These are phyloP conservation scores for Cyprinodon diabolis DNA, from an alignment of 2,797 vertebrate species.

Conservation along the genomic window DNA sequence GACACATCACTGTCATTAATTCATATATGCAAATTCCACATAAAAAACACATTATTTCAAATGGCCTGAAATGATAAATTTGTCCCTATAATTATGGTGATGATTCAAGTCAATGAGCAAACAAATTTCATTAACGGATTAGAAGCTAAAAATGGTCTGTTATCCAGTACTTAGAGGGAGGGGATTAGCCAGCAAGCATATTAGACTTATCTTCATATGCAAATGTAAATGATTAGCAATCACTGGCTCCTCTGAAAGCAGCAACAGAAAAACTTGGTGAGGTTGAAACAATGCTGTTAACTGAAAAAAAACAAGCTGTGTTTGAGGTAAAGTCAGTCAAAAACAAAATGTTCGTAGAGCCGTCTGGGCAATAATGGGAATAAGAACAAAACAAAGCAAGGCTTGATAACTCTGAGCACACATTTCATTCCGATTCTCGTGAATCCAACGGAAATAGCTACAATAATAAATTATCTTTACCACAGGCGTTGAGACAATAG, in stretches of 20 bases:
- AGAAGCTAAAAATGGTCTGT: conserved; percentile 83
- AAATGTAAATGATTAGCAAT: conserved; percentile 84
- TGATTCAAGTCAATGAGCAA: conserved; percentile 85
- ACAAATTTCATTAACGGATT: conserved; percentile 87
- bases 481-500: conserved; percentile 45
- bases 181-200: conserved; percentile 79
- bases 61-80: conserved; percentile 82
- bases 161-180: conserved; percentile 80
- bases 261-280: conserved; percentile 74
- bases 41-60: conserved; percentile 79
- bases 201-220: conserved; percentile 84
- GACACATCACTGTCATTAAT: conserved; percentile 80
- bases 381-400: conserved; percentile 45
- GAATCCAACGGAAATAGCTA: conserved; percentile 47
- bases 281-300: conserved; percentile 76
- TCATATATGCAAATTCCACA: conserved; percentile 79
- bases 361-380: conserved; percentile 40
- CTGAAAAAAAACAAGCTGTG: conserved; percentile 66
- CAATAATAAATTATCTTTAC: conserved; percentile 50
- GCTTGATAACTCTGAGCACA: conserved; percentile 22
- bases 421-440: conserved; percentile 15
- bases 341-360: conserved; percentile 42
- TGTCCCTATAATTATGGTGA: conserved; percentile 79
- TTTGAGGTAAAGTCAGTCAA: conserved; percentile 52
- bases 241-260: conserved; percentile 75